A percentile compares a stretch with the other conserved stretches of the same genome.
These are phyloP conservation scores for Pseudomyrmex gracilis DNA, from an alignment of 1,140 invertebrate genomes.

Conservation along the genomic window DNA sequence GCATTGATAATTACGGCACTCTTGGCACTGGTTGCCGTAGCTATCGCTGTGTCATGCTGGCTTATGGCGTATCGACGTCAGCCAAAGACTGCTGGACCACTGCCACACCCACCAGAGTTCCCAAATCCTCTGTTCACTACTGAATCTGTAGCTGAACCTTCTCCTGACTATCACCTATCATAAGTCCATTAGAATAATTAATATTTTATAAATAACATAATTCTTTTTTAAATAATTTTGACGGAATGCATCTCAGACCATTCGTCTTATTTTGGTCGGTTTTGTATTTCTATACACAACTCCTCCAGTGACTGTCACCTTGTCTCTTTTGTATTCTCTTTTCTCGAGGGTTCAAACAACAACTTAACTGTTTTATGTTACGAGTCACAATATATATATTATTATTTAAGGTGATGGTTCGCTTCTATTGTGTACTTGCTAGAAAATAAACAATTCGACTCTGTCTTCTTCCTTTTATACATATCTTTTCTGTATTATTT, in stretches of 20 bases:
- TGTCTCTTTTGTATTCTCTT: slow-evolving; percentile 62
- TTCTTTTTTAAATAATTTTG: slow-evolving; percentile 67
- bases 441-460: slow-evolving; percentile 69
- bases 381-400: slow-evolving; percentile 65
- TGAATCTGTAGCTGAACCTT: slow-evolving; percentile 90
- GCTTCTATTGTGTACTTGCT: slow-evolving; percentile 80
- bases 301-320: slow-evolving; percentile 83
- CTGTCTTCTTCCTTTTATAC: slow-evolving; percentile 64
- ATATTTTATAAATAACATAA: slow-evolving; percentile 77
- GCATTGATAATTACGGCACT: slow-evolving; percentile 96
- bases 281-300: slow-evolving; percentile 82
- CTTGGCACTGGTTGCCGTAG: slow-evolving; percentile 95
- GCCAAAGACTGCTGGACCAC: slow-evolving; percentile 93
- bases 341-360: slow-evolving; percentile 71
- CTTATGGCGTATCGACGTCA: slow-evolving; percentile 95
- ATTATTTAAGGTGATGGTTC: slow-evolving; percentile 83
- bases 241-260: slow-evolving; percentile 80
- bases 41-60: slow-evolving; percentile 97
- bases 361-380: slow-evolving; percentile 52
- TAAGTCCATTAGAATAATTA: slow-evolving; percentile 80
- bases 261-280: slow-evolving; percentile 76
- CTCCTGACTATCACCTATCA: slow-evolving; percentile 91
- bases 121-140: slow-evolving; percentile 97
- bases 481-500: slow-evolving; percentile 74
- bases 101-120: slow-evolving; percentile 97